Base-by-base conservation (phyloP, 2,888 invertebrate species). In the Stenoptilia bipunctidactyla region DNA sequence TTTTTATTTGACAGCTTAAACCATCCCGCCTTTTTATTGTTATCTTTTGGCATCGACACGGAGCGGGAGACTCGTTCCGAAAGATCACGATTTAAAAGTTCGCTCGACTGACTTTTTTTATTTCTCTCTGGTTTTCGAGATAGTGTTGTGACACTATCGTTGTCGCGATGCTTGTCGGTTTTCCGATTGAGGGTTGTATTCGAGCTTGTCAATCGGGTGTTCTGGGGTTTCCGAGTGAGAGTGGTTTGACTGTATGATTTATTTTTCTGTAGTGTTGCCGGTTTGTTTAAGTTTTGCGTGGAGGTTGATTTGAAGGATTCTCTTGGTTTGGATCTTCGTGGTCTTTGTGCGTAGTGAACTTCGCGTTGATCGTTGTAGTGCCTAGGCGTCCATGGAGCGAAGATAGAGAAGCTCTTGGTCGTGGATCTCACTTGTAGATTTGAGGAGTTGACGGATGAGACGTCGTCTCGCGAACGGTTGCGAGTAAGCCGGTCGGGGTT, bases 341-440 rank as follows among this genome's bases (percentile, higher is more conserved):
- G 82, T 55, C 87, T 83, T 55, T 92, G 92, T 10, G 90, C 90
- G 71, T 92, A 92, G 61, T 92, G 92, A 15, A 92, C 91, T 72
- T 93, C 92, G 59, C 89, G 88, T 40, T 88, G 88, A 53, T 92
- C 92, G 56, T 85, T 86, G 56, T 88, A 86, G 56, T 91, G 89
- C 47, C 89, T 87, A 1, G 94, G 93, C 44, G 89, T 90, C 93
- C 93, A 94, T 2, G 94, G 94, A 0, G 94, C 92, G 58, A 93
- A 85, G 51, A 94, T 90, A 2, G 93, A 93, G 54, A 94, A 92
- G 45, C 92, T 93, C 37, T 90, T 85, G 9, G 93, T 92, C 15
- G 93, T 88, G 35, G 89, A 92, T 51, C 89, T 87, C 37, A 90
- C 88, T 65, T 92, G 90, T 2, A 87, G 73, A 54, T 87, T 86